phyloP scores from a whole-genome alignment of 2,113 vertebrate genomes.

The Crotalus horridus region DNA sequence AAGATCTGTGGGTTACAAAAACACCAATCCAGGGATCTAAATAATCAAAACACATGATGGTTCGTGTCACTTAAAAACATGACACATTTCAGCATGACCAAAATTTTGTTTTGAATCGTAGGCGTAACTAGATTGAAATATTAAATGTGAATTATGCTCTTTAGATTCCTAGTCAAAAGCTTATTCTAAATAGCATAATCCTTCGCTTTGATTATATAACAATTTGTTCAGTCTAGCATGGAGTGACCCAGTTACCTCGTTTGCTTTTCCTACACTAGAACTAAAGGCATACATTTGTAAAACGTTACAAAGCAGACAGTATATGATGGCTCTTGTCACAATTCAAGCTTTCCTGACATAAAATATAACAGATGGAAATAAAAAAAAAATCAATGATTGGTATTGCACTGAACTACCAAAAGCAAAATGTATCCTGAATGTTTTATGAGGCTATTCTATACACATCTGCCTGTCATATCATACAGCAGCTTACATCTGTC shows the following conservation, averaged over 20 bases:
- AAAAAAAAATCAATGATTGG: conserved; percentile 3
- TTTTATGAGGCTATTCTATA: conserved; percentile 10
- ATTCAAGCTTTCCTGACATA: not conserved
- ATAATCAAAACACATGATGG: not conserved
- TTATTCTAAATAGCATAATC: not conserved
- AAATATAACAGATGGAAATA: conserved; percentile 10
- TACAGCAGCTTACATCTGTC: not conserved
- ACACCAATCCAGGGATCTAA: not conserved
- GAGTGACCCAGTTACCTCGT: not conserved
- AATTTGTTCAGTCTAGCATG: not conserved
- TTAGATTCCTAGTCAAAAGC: not conserved
- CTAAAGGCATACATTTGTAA: not conserved
- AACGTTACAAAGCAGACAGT: not conserved
- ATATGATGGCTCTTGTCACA: not conserved
- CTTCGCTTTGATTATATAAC: not conserved
- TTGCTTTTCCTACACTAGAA: not conserved
- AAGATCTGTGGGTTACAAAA: not conserved
- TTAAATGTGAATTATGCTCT: not conserved
- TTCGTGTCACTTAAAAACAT: not conserved
- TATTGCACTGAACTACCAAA: not conserved
- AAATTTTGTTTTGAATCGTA: not conserved
- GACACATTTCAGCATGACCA: not conserved
- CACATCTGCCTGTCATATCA: not conserved
- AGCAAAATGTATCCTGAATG: conserved; percentile 8
- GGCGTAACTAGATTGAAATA: not conserved